Evolutionary conservation across 1,140 invertebrate genomes (phyloP), one percentile per base, ranked within the genome.

Genomic region (Platyscapa corneri): DNA sequence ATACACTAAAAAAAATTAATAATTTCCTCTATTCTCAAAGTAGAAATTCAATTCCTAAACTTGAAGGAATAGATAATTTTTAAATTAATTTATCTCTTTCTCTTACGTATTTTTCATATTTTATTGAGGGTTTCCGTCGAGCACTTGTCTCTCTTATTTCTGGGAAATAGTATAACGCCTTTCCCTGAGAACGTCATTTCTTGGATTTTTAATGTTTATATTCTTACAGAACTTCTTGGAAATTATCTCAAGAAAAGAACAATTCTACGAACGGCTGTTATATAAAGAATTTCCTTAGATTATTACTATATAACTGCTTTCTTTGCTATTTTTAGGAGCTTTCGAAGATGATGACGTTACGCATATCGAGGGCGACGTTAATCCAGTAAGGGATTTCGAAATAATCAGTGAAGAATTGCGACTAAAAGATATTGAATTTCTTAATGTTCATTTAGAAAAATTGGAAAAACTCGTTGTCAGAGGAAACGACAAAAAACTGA

Each of bases 261-360:
- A 14, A 74, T 56, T 67, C 64, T 23, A 23, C 14, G 42, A 74
- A 72, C 32, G 8, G 30, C 34, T 56, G 67, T 67, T 80, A 67
- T 30, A 46, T 34, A 70, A 42, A 53, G 64, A 70, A 81, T 81
- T 72, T 14, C 3, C 39, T 81, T 14, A 7, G 67, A 75, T 76
- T 76, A 78, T 77, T 65, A 34, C 32, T 65, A 23, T 46, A 83
- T 37, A 65, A 82, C 75, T 75, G 32, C 20, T 83, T 60, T 39
- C 30, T 37, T 81, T 1, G 8, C 32, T 12, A 79, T 86, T 89
- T 88, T 83, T 90, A 99, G 98, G 98, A 91, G 98, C 98, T 34
- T 99, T 99, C 92, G 99, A 99, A 87, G 98, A 99, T 92, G 98
- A 98, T 79, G 98, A 99, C 90, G 98, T 99, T 0, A 99, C 98